Base-by-base conservation (phyloP, 2,113 vertebrate genomes). In the Toxotes jaculatrix region DNA sequence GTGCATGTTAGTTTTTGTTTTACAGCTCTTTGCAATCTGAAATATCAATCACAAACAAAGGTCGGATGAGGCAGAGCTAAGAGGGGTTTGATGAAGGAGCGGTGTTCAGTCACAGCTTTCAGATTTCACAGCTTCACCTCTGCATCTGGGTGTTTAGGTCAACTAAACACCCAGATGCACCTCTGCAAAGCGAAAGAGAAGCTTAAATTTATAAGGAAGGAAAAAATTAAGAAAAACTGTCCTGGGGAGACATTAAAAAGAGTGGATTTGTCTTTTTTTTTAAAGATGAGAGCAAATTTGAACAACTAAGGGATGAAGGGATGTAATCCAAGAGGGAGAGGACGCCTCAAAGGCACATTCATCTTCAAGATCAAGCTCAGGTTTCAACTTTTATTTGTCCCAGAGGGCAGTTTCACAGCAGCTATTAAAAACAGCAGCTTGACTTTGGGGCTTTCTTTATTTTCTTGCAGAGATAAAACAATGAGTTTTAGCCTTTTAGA, bases 291-390 rank as follows among this genome's bases (percentile, higher is more conserved):
- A 71, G 67, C 9, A 36, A 13, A 76, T 77, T 56, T 76, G 36
- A 85, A 70, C 40, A 77, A 62, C 31, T 59, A 60, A 69, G 80
- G 71, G 71, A 82, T 79, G 73, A 63, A 64, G 59, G 34, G 67
- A 51, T 77, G 66, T 69, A 43, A 78, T 81, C 63, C 73, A 74
- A 63, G 55, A 88, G 82, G 75, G 64, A 78, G 71, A 79, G 79
- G 69, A 77, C 43, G 49, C 74, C 85, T 86, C 91, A 91, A 89
- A 90, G 85, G 87, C 85, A 82, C 74, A 87, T 87, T 86, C 78
- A 87, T 89, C 86, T 87, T 85, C 79, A 88, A 89, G 85, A 90
- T 90, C 86, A 90, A 90, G 83, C 91, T 88, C 87, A 77, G 82
- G 81, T 89, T 91, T 91, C 74, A 87, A 85, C 88, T 87, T 87